phyloP scores from a whole-genome alignment of 2,797 vertebrate genomes.

The Merluccius polli region DNA sequence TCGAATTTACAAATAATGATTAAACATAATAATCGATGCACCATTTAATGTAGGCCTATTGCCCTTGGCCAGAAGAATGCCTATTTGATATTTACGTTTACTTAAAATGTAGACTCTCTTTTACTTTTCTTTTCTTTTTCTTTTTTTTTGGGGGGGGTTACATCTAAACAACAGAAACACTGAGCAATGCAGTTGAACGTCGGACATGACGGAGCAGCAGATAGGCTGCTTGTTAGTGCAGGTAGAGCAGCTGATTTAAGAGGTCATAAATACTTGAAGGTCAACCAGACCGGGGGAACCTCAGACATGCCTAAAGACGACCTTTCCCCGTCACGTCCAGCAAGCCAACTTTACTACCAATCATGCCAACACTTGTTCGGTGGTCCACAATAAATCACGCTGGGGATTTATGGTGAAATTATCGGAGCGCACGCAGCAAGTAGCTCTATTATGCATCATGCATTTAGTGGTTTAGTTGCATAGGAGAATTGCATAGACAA shows the following conservation, averaged over 20 bases:
- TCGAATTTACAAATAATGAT: neutral
- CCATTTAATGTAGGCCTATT: neutral
- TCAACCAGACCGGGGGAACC: slow-evolving; percentile 26
- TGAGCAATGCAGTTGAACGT: no score
- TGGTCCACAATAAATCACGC: neutral
- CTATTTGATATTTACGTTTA: no score
- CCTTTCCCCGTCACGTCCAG: neutral
- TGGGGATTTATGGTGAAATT: neutral
- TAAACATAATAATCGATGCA: no score
- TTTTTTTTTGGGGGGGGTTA: no score
- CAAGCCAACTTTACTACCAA: neutral
- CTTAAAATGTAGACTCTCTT: no score
- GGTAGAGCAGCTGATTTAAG: neutral
- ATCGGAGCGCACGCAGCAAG: neutral
- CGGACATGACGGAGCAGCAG: neutral
- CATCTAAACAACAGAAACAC: no score
- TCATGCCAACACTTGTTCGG: neutral
- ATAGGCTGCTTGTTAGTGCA: neutral
- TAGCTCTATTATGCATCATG: neutral
- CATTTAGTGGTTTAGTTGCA: neutral
- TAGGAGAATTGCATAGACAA: neutral
- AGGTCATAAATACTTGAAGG: slow-evolving; percentile 36
- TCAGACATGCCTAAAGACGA: slow-evolving; percentile 32
- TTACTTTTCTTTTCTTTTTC: no score
- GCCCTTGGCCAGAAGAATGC: neutral